phyloP scores from a whole-genome alignment of 2,888 invertebrate genomes.

The Imbricaverruca yamaguchii region DNA sequence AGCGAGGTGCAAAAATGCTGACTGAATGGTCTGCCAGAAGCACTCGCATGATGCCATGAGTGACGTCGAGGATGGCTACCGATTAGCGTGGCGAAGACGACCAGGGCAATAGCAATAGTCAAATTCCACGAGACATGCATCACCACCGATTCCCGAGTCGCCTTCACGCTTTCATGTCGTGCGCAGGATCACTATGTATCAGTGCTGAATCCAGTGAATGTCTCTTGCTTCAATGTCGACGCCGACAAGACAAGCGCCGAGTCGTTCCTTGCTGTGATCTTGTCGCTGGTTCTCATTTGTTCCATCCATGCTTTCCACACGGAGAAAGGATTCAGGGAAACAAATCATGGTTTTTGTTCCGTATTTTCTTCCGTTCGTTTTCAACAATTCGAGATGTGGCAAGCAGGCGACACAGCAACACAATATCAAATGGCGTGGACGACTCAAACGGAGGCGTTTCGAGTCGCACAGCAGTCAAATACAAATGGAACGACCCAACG shows the following conservation, averaged over 20 bases:
- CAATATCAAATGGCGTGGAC: not conserved
- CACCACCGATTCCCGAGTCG: not conserved
- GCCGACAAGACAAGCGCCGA: not conserved
- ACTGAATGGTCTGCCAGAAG: not conserved
- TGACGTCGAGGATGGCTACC: not conserved
- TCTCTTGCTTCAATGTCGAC: not conserved
- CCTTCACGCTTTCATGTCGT: not conserved
- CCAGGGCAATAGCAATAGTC: not conserved
- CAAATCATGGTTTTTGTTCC: conserved; percentile 5
- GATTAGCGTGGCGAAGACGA: not conserved
- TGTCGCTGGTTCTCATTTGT: not conserved
- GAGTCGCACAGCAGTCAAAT: not conserved
- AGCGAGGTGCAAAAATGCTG: not conserved
- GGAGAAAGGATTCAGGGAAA: not conserved
- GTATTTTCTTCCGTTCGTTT: not conserved
- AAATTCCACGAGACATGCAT: not conserved
- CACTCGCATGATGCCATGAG: not conserved
- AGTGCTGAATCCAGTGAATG: not conserved
- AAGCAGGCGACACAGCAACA: not conserved
- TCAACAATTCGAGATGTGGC: not conserved
- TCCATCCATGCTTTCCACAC: not conserved
- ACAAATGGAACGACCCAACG: too few relatives aligned
- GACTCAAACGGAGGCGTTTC: not conserved
- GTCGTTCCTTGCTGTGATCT: not conserved
- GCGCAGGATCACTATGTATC: not conserved